Base-by-base conservation (phyloP, 2,888 invertebrate genomes). In the Argynnis bischoffii region DNA sequence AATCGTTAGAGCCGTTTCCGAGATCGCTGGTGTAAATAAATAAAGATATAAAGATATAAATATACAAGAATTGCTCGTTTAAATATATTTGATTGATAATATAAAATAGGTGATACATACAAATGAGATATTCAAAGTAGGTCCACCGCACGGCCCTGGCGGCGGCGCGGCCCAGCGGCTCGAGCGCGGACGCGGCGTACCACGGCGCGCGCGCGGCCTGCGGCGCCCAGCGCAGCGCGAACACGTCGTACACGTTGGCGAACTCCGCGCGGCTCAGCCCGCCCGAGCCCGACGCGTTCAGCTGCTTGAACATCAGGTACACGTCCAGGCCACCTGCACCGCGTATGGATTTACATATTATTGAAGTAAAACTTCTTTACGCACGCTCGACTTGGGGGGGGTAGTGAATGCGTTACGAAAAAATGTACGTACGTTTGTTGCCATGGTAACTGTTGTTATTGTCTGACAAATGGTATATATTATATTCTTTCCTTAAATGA, bases 271-370 rank as follows among this genome's bases (percentile, higher is more conserved):
- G 90, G 13, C 94, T 94, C 46, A 98, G 86, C 1, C 93, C 92
- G 3, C 97, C 97, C 8, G 93, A 93, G 5, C 93, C 93, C 0
- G 95, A 94, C 48, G 91, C 88, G 85, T 97, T 97, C 74, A 98
- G 90, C 69, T 96, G 95, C 81, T 96, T 96, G 89, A 97, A 98
- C 93, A 96, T 96, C 73, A 98, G 89, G 78, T 97, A 95, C 8
- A 96, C 94, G 82, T 97, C 97, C 72, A 95, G 89, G 4, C 94
- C 93, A 70, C 93, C 96, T 96, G 83, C 21, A 81, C 67, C 2
- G 18, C 8, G 35, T 16, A 6, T 50, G 2, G 3, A n/a, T 4
- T 50, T 50, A 8, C 2, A 11, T 8, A 11, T 18, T 18, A 18
- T 18, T n/a, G n/a, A n/a, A n/a, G n/a, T n/a, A n/a, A n/a, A n/a